Evolutionary conservation across 2,888 invertebrate genomes (phyloP).

Genomic region (Nycteola revayana): DNA sequence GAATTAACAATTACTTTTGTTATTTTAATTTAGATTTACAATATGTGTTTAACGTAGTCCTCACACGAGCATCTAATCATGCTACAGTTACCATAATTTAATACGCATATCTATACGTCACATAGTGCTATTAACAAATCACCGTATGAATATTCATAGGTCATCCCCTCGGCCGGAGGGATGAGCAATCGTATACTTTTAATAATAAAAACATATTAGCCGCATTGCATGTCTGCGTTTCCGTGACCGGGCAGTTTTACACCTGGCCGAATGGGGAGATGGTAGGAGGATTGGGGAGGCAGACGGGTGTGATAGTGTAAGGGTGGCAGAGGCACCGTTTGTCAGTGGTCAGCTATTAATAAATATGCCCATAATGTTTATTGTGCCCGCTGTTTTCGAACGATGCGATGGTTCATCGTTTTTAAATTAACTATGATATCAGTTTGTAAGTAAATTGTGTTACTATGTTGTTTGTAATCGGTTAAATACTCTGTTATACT

Average conservation of each 20-base stretch:
- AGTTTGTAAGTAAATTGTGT: no score
- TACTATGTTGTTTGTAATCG: no score
- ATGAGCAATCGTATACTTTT: conserved; percentile 68
- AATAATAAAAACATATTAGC: conserved; percentile 81
- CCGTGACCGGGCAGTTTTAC: conserved; percentile 80
- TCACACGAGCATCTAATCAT: no score
- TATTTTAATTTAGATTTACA: no score
- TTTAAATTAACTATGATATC: no score
- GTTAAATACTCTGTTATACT: no score
- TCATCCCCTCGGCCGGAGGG: conserved; percentile 60
- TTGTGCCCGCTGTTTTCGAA: conserved; percentile 70
- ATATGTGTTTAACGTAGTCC: no score
- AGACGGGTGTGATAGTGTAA: conserved; percentile 51
- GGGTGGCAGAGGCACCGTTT: conserved; percentile 68
- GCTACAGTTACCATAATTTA: no score
- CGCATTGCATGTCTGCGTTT: conserved; percentile 78
- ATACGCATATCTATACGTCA: no score
- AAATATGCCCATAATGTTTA: conserved; percentile 77
- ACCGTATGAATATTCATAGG: conserved; percentile 74
- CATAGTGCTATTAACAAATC: conserved; percentile 63
- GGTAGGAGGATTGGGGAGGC: conserved; percentile 45
- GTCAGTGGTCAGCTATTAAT: conserved; percentile 78
- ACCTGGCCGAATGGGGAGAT: conserved; percentile 67
- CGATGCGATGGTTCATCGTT: conserved; percentile 63
- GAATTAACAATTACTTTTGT: no score